Evolutionary conservation across 2,797 vertebrate genomes (phyloP).

Genomic region (Melanotaenia pygmaea): DNA sequence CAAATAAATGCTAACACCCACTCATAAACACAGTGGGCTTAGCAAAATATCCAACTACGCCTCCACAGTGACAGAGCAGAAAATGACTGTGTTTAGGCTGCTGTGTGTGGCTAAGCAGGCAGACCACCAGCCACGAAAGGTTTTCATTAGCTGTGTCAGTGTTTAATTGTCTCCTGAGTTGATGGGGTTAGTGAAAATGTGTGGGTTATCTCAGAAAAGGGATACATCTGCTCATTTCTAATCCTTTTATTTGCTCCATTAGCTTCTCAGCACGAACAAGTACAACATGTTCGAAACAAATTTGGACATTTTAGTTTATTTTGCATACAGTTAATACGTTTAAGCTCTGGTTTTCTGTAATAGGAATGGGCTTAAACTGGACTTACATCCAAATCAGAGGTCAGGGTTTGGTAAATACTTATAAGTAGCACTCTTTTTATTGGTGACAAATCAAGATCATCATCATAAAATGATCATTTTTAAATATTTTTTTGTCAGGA

Average conservation of each 20-base stretch:
- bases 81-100: constrained; percentile 26
- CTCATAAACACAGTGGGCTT: constrained; percentile 17
- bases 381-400: not conserved
- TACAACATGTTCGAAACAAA: not conserved
- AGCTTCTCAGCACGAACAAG: not conserved
- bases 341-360: not conserved
- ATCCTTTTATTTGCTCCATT: not conserved
- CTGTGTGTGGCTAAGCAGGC: constrained; percentile 40
- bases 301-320: not conserved
- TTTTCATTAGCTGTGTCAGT: constrained; percentile 51
- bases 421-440: not conserved
- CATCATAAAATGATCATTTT: too few species aligned
- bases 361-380: not conserved
- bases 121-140: constrained; percentile 23
- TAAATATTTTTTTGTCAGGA: not conserved
- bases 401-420: not conserved
- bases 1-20: constrained; percentile 31
- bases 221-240: not conserved
- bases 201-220: constrained; percentile 24
- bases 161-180: constrained; percentile 34
- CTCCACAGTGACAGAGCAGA: constrained; percentile 36
- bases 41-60: constrained; percentile 28
- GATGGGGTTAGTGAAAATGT: constrained; percentile 10
- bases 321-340: not conserved
- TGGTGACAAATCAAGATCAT: not conserved